Base-by-base conservation (phyloP, 2,888 invertebrate genomes). In the Macroteleia sp. region DNA sequence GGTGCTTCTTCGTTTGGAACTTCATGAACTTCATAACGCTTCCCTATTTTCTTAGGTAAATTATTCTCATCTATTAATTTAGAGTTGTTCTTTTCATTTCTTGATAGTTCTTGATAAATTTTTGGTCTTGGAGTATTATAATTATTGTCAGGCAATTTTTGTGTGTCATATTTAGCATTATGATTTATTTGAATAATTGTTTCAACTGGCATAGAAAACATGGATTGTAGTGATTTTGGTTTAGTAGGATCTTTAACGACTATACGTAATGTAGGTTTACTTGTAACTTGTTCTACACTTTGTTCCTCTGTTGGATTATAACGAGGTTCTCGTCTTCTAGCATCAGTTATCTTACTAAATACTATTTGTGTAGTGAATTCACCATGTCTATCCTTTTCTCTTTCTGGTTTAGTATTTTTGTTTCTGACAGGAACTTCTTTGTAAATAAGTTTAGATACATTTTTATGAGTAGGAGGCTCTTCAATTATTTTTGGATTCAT, bases 241-340 rank as follows among this genome's bases (percentile, higher is more conserved):
- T 34, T n/a, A 14, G n/a, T 16, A 12, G 56, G 42, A 48, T 73
- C 57, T 6, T 57, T 39, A 0, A 77, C 67, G 19, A 77, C 25
- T 8, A 73, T 67, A 8, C 50, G 48, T 61, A 52, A 50, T 3
- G 42, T 30, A 14, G 59, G 22, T 52, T 52, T 61, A 2, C 5
- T 46, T 3, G 32, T 32, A 12, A 48, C 12, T 8, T 25, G 14
- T 16, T 66, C 39, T 22, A 54, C 79, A 50, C 64, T 30, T 10
- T 17, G 64, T 75, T 76, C 39, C 6, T 44, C 56, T 1, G 81
- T 59, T 9, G 76, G 71, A 64, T 86, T 86, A 41, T 90, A 90
- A 16, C 84, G 81, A 0, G 89, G 88, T 44, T 91, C 91, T 17
- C 82, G 85, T 80, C 89, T 86, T 67, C 87, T 81, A 1, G 16